These are phyloP conservation scores for Protonibea diacanthus DNA, from an alignment of 2,797 vertebrate species.

Conservation along the genomic window DNA sequence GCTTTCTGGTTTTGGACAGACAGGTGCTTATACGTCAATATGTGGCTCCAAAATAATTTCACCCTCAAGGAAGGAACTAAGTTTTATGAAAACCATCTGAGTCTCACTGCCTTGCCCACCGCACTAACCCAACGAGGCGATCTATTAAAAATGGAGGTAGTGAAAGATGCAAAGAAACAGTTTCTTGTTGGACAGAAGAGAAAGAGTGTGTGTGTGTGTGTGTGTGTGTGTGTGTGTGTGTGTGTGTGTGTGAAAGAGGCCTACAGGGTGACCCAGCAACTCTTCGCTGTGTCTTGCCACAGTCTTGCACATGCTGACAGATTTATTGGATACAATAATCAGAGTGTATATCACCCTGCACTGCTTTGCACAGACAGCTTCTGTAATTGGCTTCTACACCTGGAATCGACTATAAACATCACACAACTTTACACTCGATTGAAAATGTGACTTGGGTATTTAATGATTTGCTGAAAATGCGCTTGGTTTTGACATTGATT, in stretches of 20 bases:
- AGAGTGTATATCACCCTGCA: constrained; percentile 65
- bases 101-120: constrained; percentile 18
- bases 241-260: constrained; percentile 24
- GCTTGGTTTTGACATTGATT: not conserved
- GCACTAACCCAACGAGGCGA: constrained; percentile 17
- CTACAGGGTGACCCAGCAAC: constrained; percentile 44
- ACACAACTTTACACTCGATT: constrained; percentile 32
- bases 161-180: constrained; percentile 33
- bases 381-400: constrained; percentile 74
- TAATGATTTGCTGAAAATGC: constrained; percentile 3
- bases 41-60: constrained; percentile 20
- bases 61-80: constrained; percentile 26
- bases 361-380: constrained; percentile 56
- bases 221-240: constrained; percentile 23
- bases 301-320: constrained; percentile 68
- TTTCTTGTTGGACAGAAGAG: constrained; percentile 19
- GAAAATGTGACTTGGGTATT: constrained; percentile 41
- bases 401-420: constrained; percentile 60
- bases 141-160: constrained; percentile 8
- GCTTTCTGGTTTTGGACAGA: not conserved
- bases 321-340: constrained; percentile 81
- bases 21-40: constrained; percentile 30
- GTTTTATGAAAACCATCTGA: constrained; percentile 34
- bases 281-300: constrained; percentile 42
- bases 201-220: constrained; percentile 15